A percentile compares a stretch with the other conserved stretches of the same genome.
These are phyloP conservation scores for Argyra leucocephala DNA, from an alignment of 2,888 invertebrate species.

Conservation along the genomic window DNA sequence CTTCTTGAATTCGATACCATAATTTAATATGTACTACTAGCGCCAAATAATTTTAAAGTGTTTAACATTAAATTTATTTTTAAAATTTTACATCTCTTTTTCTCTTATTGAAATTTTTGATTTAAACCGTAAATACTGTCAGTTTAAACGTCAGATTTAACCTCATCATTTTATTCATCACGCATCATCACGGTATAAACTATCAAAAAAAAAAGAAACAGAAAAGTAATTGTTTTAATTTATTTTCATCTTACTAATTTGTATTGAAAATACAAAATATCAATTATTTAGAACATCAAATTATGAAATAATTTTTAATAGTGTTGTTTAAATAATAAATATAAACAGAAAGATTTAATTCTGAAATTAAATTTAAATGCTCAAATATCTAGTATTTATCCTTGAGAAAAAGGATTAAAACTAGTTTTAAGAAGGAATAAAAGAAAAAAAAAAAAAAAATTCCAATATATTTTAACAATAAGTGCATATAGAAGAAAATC, in stretches of 20 bases:
- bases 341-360: not conserved
- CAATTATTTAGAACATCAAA: not conserved
- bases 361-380: not conserved
- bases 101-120: not conserved
- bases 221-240: not conserved
- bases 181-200: slow-evolving; percentile 3
- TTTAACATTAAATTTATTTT: not conserved
- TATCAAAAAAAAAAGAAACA: not conserved
- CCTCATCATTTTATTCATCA: slow-evolving; percentile 3
- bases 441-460: not conserved
- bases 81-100: not conserved
- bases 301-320: not conserved
- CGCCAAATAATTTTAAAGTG: not conserved
- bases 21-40: not conserved
- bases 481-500: not conserved
- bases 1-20: not conserved
- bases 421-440: not conserved
- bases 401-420: slow-evolving; percentile 1
- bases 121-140: slow-evolving; percentile 3
- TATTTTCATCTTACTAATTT: not conserved
- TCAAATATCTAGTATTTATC: not conserved
- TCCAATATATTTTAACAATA: not conserved
- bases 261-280: not conserved
- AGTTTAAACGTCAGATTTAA: not conserved
- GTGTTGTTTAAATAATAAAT: no score